Evolutionary conservation across 2,113 vertebrate genomes (phyloP), one percentile per base, ranked within the genome.

Genomic region (Oreocharis arfaki): DNA sequence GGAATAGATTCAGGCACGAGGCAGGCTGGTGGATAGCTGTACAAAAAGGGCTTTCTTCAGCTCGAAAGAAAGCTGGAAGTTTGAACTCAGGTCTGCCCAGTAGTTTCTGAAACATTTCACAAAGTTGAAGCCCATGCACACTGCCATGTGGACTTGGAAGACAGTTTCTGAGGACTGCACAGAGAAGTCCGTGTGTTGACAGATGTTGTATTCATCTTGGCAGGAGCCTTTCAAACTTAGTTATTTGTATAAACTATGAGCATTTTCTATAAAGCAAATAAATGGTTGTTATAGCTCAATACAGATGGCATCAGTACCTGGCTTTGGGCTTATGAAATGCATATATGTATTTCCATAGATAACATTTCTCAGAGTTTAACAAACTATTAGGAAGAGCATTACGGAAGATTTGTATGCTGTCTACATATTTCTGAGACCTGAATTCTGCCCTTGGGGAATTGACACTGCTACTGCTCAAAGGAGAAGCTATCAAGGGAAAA

Each of bases 401-500:
- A 71, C 35, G 47, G 82, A 77, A 82, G 39, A 95, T 96, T 95
- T 95, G 93, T 96, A 96, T 96, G 90, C 92, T 52, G 52, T n/a
- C 60, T 96, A 91, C 78, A 30, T 96, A 93, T 95, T 92, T 95
- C 93, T 1, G n/a, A 96, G 85, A 83, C 75, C 90, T 84, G 90
- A 95, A 80, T 96, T 95, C 85, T 95, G 79, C 95, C 95, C 82
- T 28, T 93, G 64, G 90, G 96, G 95, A 93, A 94, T 70, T 93
- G 90, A 88, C 79, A 90, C 52, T 95, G 90, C 92, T 88, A 10
- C 83, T 90, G 71, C 90, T 96, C 92, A 92, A 96, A 94, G 85
- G 92, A 96, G 83, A 96, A 94, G 52, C 95, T 94, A 97, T 97
- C 88, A 96, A 91, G 91, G 91, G 91, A 63, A 95, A 91, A 92